Evolutionary conservation across 2,888 invertebrate species (phyloP).

Genomic region (Acanthococcus lagerstroemiae): DNA sequence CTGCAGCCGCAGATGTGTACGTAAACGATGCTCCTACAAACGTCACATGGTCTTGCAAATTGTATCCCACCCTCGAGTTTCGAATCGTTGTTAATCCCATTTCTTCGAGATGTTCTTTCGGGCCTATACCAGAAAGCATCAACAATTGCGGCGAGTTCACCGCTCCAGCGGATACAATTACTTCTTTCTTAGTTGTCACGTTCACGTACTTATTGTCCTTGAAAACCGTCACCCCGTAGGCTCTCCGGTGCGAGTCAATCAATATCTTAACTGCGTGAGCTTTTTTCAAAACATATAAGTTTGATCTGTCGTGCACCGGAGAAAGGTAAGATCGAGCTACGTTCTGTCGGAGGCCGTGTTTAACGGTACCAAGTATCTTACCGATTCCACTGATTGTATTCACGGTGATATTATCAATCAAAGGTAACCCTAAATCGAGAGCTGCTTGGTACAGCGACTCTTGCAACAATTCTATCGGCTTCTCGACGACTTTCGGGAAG

Average conservation of each 20-base stretch:
- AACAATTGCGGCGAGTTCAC: constrained; percentile 18
- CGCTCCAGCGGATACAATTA: constrained; percentile 21
- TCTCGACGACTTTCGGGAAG: neutral
- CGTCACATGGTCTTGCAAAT: constrained; percentile 23
- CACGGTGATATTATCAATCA: neutral
- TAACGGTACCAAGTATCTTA: constrained; percentile 2
- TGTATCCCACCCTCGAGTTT: constrained; percentile 13
- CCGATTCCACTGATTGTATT: constrained; percentile 4
- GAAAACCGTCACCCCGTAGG: constrained; percentile 3
- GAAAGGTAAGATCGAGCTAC: constrained; percentile 44
- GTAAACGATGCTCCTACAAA: constrained; percentile 5
- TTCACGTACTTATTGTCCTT: neutral
- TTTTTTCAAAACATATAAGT: constrained; percentile 51
- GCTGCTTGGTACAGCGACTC: constrained; percentile 1
- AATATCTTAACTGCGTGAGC: constrained; percentile 48
- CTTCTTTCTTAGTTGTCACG: neutral
- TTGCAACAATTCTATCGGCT: neutral
- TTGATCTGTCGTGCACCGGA: constrained; percentile 46
- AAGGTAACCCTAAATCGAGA: constrained; percentile 6
- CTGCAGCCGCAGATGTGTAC: neutral
- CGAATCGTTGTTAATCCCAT: neutral
- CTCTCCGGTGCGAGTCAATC: constrained; percentile 1
- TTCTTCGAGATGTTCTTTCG: neutral
- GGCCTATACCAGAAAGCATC: constrained; percentile 29
- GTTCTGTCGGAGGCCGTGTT: constrained; percentile 42